Base-by-base conservation (phyloP, 2,797 vertebrate genomes). In the Darevskia nairensis region DNA sequence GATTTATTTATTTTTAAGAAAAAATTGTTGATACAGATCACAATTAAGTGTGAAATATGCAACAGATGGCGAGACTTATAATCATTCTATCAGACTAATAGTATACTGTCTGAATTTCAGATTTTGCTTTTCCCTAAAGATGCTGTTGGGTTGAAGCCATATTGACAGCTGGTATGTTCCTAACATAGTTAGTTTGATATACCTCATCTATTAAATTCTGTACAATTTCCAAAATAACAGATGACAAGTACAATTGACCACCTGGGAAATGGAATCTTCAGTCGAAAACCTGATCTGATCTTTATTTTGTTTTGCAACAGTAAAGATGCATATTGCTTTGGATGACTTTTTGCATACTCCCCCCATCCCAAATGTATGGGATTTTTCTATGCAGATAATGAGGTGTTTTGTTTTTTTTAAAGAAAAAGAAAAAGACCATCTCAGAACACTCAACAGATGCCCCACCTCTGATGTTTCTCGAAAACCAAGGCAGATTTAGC, bases 181-280 rank as follows among this genome's bases (percentile, higher is more conserved):
- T 97, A 95, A 96, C 92, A 91, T 94, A 96, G 94, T 97, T 97
- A 97, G 95, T 95, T 95, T 97, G 95, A 97, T 97, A 97, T 97
- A 97, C 95, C 95, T 97, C 97, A 97, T 97, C 95, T 97, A 97
- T 97, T 97, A 97, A 96, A 95, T 96, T 93, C 91, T 95, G 94
- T 94, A 94, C 89, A 89, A 96, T 96, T 96, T 97, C 95, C 96
- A 97, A 96, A 97, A 97, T 96, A 97, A 95, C 96, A 97, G 95
- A 96, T 96, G 96, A 97, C 96, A 97, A 96, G 94, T 96, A 90
- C 95, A 96, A 95, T 95, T 95, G 96, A 95, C 96, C 96, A 96
- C 97, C 93, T 96, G 96, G 96, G 96, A 97, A 96, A 96, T 95
- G 79, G 88, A 85, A 95, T 92, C 94, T 95, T 96, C 93, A 95